phyloP scores from a whole-genome alignment of 2,888 invertebrate species.

The Athalia circularis region DNA sequence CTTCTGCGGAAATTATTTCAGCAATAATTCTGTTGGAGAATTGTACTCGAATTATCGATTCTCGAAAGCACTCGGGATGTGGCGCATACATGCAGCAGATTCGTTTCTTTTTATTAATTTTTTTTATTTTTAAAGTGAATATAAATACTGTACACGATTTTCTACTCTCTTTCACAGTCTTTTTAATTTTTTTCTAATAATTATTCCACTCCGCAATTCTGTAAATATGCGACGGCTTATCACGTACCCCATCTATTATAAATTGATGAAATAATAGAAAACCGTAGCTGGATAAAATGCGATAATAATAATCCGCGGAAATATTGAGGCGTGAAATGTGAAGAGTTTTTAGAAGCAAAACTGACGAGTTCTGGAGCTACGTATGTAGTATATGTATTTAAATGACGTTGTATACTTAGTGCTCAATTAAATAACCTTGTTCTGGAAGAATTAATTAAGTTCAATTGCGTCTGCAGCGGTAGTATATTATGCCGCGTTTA shows the following conservation, averaged over 20 bases:
- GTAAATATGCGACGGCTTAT: neutral
- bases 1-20: too few relatives aligned
- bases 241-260: neutral
- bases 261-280: constrained; percentile 29
- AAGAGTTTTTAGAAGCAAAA: constrained; percentile 9
- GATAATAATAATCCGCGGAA: constrained; percentile 2
- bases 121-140: too few relatives aligned
- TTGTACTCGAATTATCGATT: too few relatives aligned
- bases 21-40: too few relatives aligned
- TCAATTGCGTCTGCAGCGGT: neutral
- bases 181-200: neutral
- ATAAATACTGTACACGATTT: too few relatives aligned
- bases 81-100: too few relatives aligned
- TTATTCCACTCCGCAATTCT: neutral
- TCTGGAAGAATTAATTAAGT: constrained; percentile 25
- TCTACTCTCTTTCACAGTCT: too few relatives aligned
- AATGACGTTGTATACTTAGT: neutral
- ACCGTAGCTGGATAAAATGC: neutral
- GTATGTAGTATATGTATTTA: constrained; percentile 1
- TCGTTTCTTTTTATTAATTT: too few relatives aligned
- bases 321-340: constrained; percentile 27
- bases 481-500: neutral
- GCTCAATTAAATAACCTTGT: constrained; percentile 11
- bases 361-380: neutral
- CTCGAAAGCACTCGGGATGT: too few relatives aligned